Evolutionary conservation across 2,113 vertebrate species (phyloP).

Genomic region (Cranoglanis bouderius): DNA sequence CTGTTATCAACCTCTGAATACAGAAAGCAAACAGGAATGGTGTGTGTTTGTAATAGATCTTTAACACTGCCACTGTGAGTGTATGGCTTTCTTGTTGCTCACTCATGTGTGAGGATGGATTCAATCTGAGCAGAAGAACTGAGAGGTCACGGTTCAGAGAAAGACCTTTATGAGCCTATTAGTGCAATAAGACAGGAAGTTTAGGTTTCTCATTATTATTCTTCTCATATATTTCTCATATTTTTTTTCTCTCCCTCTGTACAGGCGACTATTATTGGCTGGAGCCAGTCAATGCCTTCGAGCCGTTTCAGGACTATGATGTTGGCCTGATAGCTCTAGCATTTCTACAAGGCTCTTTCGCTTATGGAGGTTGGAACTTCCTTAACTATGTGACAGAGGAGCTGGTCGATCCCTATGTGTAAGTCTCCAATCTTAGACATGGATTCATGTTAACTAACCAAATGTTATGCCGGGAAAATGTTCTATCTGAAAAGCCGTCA

Average conservation of each 20-base stretch:
- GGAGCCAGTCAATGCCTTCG: conserved; percentile 86
- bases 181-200: neutral
- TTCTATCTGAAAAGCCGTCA: neutral
- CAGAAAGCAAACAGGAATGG: conserved; percentile 27
- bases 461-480: neutral
- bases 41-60: conserved; percentile 17
- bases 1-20: conserved; percentile 46
- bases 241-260: conserved; percentile 3
- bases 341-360: conserved; percentile 91
- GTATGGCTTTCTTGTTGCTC: conserved; percentile 13
- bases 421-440: conserved; percentile 48
- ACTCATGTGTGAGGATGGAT: neutral
- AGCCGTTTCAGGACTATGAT: conserved; percentile 83
- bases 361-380: conserved; percentile 94
- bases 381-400: conserved; percentile 95
- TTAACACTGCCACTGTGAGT: neutral
- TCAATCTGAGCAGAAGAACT: too few relatives aligned
- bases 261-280: conserved; percentile 90
- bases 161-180: neutral
- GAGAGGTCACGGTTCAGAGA: neutral
- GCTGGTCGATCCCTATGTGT: conserved; percentile 89
- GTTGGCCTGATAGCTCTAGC: conserved; percentile 85
- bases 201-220: neutral
- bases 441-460: neutral
- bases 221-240: too few relatives aligned